These are phyloP conservation scores for Imbricaverruca yamaguchii DNA, from an alignment of 2,888 invertebrate species.

Conservation along the genomic window DNA sequence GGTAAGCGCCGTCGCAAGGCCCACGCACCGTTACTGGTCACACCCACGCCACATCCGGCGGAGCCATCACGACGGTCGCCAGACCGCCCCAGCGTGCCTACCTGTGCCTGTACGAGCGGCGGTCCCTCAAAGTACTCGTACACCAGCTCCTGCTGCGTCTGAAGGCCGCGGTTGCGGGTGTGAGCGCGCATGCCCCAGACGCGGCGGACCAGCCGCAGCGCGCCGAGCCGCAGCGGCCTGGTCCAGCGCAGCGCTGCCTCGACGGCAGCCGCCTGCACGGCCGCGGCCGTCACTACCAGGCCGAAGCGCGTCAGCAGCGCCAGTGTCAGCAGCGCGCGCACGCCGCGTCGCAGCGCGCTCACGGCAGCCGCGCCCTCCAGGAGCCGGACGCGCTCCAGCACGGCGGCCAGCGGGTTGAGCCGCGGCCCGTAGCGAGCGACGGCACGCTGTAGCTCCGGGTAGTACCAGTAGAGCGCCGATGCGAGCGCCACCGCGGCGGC, in stretches of 20 bases:
- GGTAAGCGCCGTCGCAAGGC: neutral
- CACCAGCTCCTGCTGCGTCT: conserved; percentile 2
- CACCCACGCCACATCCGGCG: neutral
- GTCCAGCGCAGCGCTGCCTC: neutral
- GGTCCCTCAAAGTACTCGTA: conserved; percentile 16
- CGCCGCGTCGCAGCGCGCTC: neutral
- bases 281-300: neutral
- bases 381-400: neutral
- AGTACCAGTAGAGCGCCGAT: neutral
- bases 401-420: neutral
- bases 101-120: conserved; percentile 9
- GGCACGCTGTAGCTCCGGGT: neutral
- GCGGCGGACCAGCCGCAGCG: neutral
- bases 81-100: neutral
- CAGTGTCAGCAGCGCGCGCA: neutral
- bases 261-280: neutral
- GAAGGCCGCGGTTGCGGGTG: neutral
- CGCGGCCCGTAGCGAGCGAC: neutral
- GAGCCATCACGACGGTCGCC: neutral
- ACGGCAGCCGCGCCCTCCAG: neutral
- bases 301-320: neutral
- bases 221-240: no score
- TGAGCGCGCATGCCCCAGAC: neutral
- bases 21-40: neutral
- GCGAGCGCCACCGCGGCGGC: neutral